Conservation (phyloP, 2,113 vertebrate species). For the Pungitius pungitius region DNA sequence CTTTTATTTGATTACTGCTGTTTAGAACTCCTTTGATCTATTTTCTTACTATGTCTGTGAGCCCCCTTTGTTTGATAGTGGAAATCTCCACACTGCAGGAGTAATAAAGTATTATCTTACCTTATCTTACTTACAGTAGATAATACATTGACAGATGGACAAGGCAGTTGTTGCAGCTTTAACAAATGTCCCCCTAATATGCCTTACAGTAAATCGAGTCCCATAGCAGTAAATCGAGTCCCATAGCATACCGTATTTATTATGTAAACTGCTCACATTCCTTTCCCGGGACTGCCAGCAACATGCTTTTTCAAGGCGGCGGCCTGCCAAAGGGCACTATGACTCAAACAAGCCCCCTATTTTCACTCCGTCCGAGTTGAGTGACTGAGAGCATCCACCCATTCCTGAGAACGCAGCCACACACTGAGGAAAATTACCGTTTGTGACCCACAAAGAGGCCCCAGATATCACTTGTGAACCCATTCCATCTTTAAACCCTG, state of each 20-base stretch:
- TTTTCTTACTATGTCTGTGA: too few species aligned
- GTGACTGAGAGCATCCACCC: slow-evolving; percentile 50
- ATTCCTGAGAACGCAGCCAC: slow-evolving; percentile 41
- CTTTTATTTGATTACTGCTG: too few species aligned
- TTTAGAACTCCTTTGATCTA: too few species aligned
- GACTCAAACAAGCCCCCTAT: slow-evolving; percentile 26
- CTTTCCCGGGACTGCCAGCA: slow-evolving; percentile 2
- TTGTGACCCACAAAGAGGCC: slow-evolving; percentile 35
- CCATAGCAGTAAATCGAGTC: background rate
- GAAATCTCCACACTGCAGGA: too few species aligned
- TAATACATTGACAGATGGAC: background rate
- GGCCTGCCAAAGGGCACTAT: slow-evolving; percentile 3
- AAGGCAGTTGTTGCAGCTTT: background rate
- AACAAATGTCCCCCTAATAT: background rate
- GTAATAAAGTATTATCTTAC: too few species aligned
- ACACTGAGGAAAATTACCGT: slow-evolving; percentile 33
- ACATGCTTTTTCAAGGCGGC: background rate
- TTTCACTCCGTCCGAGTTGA: slow-evolving; percentile 45
- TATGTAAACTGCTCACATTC: background rate
- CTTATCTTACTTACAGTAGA: background rate
- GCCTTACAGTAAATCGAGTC: slow-evolving; percentile 10
- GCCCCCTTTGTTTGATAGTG: too few species aligned
- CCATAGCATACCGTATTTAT: background rate
- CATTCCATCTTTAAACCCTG: slow-evolving; percentile 22
- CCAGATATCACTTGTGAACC: slow-evolving; percentile 45